Conservation (phyloP, 1,140 invertebrate genomes). For the Drosophila lacertosa region DNA sequence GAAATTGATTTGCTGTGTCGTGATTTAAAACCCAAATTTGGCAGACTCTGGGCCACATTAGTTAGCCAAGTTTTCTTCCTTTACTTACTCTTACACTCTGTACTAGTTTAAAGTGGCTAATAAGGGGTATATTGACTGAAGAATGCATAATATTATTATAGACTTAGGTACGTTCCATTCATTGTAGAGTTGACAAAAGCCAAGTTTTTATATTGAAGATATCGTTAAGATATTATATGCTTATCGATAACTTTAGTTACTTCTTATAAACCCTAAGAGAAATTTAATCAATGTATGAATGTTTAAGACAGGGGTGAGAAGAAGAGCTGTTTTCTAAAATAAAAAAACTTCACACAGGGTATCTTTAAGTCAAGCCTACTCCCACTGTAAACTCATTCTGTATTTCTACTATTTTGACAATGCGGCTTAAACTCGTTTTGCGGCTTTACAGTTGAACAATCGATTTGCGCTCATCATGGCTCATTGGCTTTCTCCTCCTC, state of each 20-base stretch:
- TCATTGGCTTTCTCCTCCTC: conserved; percentile 65
- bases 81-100: not conserved
- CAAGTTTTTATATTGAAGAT: too few relatives aligned
- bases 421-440: conserved; percentile 53
- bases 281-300: too few relatives aligned
- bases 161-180: too few relatives aligned
- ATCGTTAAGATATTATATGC: too few relatives aligned
- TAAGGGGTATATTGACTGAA: too few relatives aligned
- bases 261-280: too few relatives aligned
- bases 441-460: conserved; percentile 67
- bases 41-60: conserved; percentile 16
- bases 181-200: too few relatives aligned
- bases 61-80: conserved; percentile 5
- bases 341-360: not conserved
- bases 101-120: too few relatives aligned
- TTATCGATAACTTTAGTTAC: too few relatives aligned
- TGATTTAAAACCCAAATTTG: conserved; percentile 17
- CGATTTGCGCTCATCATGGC: conserved; percentile 74
- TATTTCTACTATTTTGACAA: not conserved
- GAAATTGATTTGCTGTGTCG: conserved; percentile 65
- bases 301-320: too few relatives aligned
- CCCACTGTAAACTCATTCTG: not conserved
- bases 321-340: too few relatives aligned
- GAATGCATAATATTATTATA: too few relatives aligned
- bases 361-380: not conserved